Base-by-base conservation (phyloP, 2,797 vertebrate species). In the Ammospiza maritima region DNA sequence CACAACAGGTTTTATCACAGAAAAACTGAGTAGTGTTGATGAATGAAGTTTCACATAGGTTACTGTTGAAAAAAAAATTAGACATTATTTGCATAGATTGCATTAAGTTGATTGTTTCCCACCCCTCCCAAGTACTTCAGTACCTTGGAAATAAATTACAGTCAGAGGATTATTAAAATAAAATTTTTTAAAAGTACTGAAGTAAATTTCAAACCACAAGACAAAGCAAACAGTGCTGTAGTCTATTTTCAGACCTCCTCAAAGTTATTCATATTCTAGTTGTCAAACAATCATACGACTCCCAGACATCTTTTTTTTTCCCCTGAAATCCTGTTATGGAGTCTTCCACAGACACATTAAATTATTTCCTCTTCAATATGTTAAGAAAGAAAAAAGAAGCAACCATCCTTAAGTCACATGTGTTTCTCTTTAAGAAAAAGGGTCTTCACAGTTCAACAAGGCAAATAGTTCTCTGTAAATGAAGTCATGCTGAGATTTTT, bases 11-110 rank as follows among this genome's bases (percentile, higher is more conserved):
- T 97, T 88, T 96, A 91, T 91, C 73, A 79, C 42, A 87, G 77
- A 93, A 92, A 95, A 93, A 93, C 36, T 58, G 56, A 89, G 67
- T 29, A 85, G 67, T 85, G 84, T 89, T 67, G 79, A 95, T 91
- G 93, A 91, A 96, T 76, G 53, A 73, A 91, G 18, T 48, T 95
- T 93, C 89, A 82, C 84, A 85, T 22, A 76, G 51, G 25, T 67
- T 79, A 89, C 70, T n/a, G 45, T 64, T 94, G 17, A 56, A 79
- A 72, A 40, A 72, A 87, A 93, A 71, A 34, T n/a, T 47, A 91
- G 60, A 53, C n/a, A 19, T 76, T 84, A 93, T 96, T 96, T 96
- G 80, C 95, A 95, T 87, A 93, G 88, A 84, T 91, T 94, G 64
- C 48, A 58, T 66, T 90, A 81, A 81, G 38, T 53, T 76, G 45